Evolutionary conservation across 2,113 vertebrate species (phyloP).

Genomic region (Macquaria ambigua): DNA sequence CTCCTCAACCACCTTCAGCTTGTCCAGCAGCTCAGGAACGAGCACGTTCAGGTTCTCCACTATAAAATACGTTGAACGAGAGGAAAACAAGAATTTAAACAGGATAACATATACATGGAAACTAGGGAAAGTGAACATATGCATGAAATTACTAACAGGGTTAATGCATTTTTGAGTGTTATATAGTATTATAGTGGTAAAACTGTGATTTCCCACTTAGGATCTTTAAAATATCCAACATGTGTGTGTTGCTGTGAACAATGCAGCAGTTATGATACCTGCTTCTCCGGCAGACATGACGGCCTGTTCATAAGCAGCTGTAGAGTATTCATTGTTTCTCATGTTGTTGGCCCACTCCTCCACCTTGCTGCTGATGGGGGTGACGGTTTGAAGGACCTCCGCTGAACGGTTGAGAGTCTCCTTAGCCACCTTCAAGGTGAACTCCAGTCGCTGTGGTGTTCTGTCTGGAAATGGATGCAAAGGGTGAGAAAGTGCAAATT

Average conservation of each 20-base stretch:
- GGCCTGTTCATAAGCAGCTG: slow-evolving; percentile 86
- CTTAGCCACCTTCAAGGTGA: slow-evolving; percentile 83
- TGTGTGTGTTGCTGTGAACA: not conserved
- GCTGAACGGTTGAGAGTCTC: slow-evolving; percentile 85
- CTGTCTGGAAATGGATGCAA: slow-evolving; percentile 76
- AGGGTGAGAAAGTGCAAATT: not conserved
- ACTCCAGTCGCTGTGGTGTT: slow-evolving; percentile 85
- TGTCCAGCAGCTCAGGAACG: slow-evolving; percentile 91
- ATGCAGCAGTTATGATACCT: slow-evolving; percentile 80
- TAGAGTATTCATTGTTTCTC: slow-evolving; percentile 87
- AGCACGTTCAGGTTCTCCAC: slow-evolving; percentile 91
- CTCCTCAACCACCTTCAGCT: slow-evolving; percentile 91
- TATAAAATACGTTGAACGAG: slow-evolving; percentile 61
- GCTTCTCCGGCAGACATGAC: slow-evolving; percentile 90
- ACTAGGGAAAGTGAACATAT: not conserved
- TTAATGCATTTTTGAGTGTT: not conserved
- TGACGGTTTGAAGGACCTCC: slow-evolving; percentile 83
- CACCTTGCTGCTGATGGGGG: slow-evolving; percentile 87
- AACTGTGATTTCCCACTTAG: not conserved
- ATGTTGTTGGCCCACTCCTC: slow-evolving; percentile 90
- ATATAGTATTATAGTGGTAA: not conserved
- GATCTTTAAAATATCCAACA: not conserved
- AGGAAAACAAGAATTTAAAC: not conserved
- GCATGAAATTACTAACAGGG: not conserved
- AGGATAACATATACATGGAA: not conserved